Conservation (phyloP, 2,888 invertebrate genomes). For the Dynastes maya region DNA sequence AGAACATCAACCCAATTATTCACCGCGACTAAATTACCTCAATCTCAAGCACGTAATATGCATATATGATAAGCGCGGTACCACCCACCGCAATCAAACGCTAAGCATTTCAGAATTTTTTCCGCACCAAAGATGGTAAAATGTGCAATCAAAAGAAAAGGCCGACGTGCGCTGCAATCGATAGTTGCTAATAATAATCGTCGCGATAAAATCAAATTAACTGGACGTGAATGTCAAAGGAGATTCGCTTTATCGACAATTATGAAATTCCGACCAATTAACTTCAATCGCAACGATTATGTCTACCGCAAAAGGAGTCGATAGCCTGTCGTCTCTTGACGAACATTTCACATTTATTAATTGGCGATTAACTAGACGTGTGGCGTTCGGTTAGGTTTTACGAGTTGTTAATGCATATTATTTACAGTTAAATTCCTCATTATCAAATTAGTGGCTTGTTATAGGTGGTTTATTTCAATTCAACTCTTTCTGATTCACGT, state of each 20-base stretch:
- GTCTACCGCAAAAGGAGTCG: conserved; percentile 41
- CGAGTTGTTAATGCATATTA: not conserved
- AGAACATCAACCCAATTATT: no score
- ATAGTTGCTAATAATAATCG: conserved; percentile 33
- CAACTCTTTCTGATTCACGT: not conserved
- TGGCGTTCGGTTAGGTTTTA: conserved; percentile 1
- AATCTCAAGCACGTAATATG: not conserved
- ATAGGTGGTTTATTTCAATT: not conserved
- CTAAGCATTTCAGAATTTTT: not conserved
- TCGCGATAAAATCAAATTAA: conserved; percentile 48
- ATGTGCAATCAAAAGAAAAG: not conserved
- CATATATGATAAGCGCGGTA: not conserved
- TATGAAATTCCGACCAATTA: conserved; percentile 44
- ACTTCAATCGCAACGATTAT: conserved; percentile 40
- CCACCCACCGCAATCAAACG: conserved; percentile 14
- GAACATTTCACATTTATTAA: conserved; percentile 24
- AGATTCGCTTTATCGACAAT: conserved; percentile 40
- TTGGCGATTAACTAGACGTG: conserved; percentile 26
- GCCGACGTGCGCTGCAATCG: not conserved
- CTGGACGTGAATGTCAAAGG: conserved; percentile 43
- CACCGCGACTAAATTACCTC: not conserved
- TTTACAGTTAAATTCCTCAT: not conserved
- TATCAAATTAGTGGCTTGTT: not conserved
- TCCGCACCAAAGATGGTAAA: not conserved
- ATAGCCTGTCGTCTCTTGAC: conserved; percentile 18